Conservation (phyloP, 2,113 vertebrate species). For the Chaetodon auriga region DNA sequence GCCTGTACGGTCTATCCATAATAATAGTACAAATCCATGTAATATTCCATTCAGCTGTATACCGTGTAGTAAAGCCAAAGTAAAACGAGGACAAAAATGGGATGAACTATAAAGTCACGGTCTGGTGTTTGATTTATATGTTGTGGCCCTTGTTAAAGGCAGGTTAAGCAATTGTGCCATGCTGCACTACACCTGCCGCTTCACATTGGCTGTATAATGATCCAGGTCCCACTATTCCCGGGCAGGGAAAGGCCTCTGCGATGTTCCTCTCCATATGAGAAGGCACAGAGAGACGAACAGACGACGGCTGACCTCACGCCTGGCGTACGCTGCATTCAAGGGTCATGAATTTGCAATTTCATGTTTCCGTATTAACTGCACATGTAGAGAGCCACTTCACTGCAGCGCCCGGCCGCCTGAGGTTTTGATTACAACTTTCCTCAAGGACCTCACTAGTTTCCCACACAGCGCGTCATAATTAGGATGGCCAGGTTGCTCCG, state of each 20-base stretch:
- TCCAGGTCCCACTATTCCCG: slow-evolving; percentile 20
- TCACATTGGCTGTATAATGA: slow-evolving; percentile 43
- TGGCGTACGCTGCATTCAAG: slow-evolving; percentile 34
- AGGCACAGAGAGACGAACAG: slow-evolving; percentile 13
- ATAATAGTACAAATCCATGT: slow-evolving; percentile 1
- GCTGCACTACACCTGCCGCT: slow-evolving; percentile 52
- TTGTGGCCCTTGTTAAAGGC: slow-evolving; percentile 50
- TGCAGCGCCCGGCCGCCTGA: slow-evolving; percentile 35
- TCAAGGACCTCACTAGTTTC: slow-evolving; percentile 38
- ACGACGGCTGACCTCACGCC: slow-evolving; percentile 21
- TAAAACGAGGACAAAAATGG: slow-evolving; percentile 39
- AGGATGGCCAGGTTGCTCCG: slow-evolving; percentile 62
- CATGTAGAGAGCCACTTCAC: slow-evolving; percentile 56
- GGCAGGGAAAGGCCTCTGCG: slow-evolving; percentile 5
- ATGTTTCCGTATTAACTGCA: slow-evolving; percentile 57
- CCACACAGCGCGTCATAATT: slow-evolving; percentile 59
- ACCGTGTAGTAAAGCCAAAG: slow-evolving; percentile 22
- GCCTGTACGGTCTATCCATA: slow-evolving; percentile 1
- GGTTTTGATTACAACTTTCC: slow-evolving; percentile 65
- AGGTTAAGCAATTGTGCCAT: slow-evolving; percentile 51
- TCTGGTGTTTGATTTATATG: slow-evolving; percentile 44
- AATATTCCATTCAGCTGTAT: slow-evolving; percentile 7
- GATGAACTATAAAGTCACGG: slow-evolving; percentile 26
- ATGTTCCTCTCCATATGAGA: slow-evolving; percentile 1
- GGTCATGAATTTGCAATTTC: slow-evolving; percentile 66